Conservation (phyloP, 1,140 invertebrate genomes). For the Diuraphis noxia region DNA sequence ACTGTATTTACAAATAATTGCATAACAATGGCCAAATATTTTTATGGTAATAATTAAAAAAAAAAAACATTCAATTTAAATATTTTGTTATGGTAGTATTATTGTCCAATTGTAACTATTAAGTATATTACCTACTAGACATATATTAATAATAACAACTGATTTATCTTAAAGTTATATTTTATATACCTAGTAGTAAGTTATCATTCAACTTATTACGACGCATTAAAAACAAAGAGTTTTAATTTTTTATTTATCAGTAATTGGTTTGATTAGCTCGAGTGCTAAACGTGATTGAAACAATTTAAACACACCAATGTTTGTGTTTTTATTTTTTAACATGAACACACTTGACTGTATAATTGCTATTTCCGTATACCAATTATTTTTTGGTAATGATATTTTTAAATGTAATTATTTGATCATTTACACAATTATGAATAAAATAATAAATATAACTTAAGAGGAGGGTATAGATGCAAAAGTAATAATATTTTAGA, state of each 20-base stretch:
- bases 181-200: neutral
- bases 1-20: neutral
- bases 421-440: neutral
- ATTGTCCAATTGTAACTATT: neutral
- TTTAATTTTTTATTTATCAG: neutral
- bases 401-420: neutral
- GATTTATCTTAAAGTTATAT: neutral
- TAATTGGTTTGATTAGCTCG: neutral
- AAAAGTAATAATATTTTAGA: neutral
- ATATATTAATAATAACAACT: neutral
- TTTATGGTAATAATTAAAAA: neutral
- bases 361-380: neutral
- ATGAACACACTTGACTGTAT: neutral
- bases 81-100: neutral
- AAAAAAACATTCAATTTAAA: neutral
- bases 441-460: neutral
- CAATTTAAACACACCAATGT: neutral
- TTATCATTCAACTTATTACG: neutral
- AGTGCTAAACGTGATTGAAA: slow-evolving; percentile 2
- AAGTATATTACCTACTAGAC: neutral
- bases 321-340: neutral
- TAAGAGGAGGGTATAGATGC: neutral
- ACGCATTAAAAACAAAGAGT: neutral
- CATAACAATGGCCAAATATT: neutral
- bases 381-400: neutral